Percentiles rank a stretch among this genome's conserved stretches.
These are phyloP conservation scores for Musca vetustissima DNA, from an alignment of 1,140 invertebrate genomes.

Conservation along the genomic window DNA sequence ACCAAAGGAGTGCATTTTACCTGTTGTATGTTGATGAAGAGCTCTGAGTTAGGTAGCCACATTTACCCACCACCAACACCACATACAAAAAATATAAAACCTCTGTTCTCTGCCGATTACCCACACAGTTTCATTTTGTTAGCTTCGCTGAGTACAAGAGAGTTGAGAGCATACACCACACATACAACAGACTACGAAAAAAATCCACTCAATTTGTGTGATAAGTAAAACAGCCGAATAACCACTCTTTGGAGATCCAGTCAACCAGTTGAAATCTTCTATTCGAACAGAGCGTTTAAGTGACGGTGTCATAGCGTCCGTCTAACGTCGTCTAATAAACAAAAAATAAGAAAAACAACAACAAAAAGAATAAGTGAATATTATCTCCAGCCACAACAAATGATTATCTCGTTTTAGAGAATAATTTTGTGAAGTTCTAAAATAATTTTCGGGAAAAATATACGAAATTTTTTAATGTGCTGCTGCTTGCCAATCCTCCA, in stretches of 20 bases:
- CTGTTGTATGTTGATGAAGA: too few species aligned
- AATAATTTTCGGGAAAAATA: too few species aligned
- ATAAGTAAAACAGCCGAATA: constrained; percentile 8
- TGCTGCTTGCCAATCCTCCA: background rate
- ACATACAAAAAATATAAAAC: background rate
- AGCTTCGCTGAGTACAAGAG: background rate
- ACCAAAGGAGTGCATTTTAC: constrained; percentile 6
- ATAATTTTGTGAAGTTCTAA: too few species aligned
- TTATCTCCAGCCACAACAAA: background rate
- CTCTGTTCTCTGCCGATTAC: background rate
- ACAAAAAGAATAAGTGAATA: background rate
- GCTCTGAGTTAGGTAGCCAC: background rate
- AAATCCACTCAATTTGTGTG: constrained; percentile 13
- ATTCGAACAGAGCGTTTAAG: constrained; percentile 21
- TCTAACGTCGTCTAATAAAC: constrained; percentile 3
- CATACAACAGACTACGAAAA: too few species aligned
- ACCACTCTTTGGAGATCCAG: constrained; percentile 4
- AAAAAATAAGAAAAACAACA: background rate
- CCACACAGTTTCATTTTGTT: background rate
- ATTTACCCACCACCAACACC: background rate
- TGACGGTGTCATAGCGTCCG: constrained; percentile 17
- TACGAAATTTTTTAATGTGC: too few species aligned
- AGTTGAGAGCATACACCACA: background rate
- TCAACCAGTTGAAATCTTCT: constrained; percentile 16
- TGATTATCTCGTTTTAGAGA: constrained; percentile 23